A percentile compares a stretch with the other conserved stretches of the same genome.
Conservation (phyloP, 2,888 invertebrate species). For the Chromoteleia sp. region DNA sequence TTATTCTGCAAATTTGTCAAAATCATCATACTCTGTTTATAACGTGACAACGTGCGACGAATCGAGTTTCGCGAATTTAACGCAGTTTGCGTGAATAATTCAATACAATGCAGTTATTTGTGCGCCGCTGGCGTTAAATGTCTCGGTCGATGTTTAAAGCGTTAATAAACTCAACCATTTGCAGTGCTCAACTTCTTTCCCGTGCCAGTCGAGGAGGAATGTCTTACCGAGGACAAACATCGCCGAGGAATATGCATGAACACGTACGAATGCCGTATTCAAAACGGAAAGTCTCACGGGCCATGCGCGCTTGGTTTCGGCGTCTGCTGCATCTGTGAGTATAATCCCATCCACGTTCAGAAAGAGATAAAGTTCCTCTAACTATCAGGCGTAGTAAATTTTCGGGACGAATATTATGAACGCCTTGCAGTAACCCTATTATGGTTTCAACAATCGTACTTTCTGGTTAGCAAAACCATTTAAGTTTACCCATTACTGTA, state of each 20-base stretch:
- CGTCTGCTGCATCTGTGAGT: constrained; percentile 94
- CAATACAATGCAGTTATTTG: constrained; percentile 42
- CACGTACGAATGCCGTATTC: constrained; percentile 92
- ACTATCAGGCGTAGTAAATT: neutral
- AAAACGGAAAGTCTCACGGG: constrained; percentile 90
- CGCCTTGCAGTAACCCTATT: too few species aligned
- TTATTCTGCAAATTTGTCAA: constrained; percentile 42
- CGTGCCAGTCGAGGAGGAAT: constrained; percentile 93
- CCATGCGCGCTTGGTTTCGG: constrained; percentile 94
- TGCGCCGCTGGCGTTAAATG: constrained; percentile 25
- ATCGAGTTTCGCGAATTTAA: constrained; percentile 43
- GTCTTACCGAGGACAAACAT: constrained; percentile 89
- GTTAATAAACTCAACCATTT: constrained; percentile 69
- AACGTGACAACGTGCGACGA: constrained; percentile 25
- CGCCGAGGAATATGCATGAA: constrained; percentile 92
- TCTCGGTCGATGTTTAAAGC: constrained; percentile 49
- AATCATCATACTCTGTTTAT: constrained; percentile 53
- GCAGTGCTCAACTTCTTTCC: constrained; percentile 93
- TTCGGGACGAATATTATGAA: too few species aligned
- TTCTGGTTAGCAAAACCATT: too few species aligned
- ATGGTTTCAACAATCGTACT: too few species aligned
- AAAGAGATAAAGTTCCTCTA: neutral
- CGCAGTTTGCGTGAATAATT: constrained; percentile 52
- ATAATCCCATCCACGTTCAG: constrained; percentile 48
- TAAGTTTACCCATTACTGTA: too few species aligned